Conservation (phyloP, 1,140 invertebrate species). For the Dreissena polymorpha region DNA sequence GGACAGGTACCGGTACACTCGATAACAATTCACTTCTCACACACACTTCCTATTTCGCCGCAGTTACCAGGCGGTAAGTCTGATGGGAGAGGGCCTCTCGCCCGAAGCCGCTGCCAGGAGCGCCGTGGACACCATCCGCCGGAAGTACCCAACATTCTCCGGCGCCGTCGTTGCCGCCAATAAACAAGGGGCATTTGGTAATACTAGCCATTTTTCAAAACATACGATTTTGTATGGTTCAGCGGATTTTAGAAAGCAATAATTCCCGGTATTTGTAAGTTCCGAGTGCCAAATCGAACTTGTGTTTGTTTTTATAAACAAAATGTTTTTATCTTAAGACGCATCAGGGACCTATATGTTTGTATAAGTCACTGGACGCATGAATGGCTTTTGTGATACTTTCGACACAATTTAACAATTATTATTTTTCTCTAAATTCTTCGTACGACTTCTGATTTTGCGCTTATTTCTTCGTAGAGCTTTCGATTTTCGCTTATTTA, state of each 20-base stretch:
- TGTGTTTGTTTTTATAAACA: neutral
- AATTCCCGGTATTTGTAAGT: neutral
- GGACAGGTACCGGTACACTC: too few relatives aligned
- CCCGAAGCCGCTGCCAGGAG: constrained; percentile 61
- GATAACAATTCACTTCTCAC: too few relatives aligned
- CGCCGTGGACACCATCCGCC: constrained; percentile 66
- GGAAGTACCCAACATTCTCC: constrained; percentile 89
- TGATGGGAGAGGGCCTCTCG: constrained; percentile 65
- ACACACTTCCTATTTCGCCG: neutral
- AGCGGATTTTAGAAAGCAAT: neutral
- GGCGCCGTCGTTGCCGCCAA: constrained; percentile 91
- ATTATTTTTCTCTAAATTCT: too few relatives aligned
- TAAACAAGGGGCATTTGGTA: constrained; percentile 86
- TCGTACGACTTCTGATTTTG: too few relatives aligned
- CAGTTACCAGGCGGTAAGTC: constrained; percentile 73
- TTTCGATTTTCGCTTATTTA: too few relatives aligned
- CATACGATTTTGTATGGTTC: neutral
- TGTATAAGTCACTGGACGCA: too few relatives aligned
- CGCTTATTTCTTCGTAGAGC: too few relatives aligned
- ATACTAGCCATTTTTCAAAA: neutral
- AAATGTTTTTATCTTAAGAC: too few relatives aligned
- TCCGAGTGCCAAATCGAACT: neutral
- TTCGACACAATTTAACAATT: too few relatives aligned
- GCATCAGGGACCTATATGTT: too few relatives aligned
- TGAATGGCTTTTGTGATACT: too few relatives aligned